Base-by-base conservation (phyloP, 2,888 invertebrate species). In the Panopea generosa region DNA sequence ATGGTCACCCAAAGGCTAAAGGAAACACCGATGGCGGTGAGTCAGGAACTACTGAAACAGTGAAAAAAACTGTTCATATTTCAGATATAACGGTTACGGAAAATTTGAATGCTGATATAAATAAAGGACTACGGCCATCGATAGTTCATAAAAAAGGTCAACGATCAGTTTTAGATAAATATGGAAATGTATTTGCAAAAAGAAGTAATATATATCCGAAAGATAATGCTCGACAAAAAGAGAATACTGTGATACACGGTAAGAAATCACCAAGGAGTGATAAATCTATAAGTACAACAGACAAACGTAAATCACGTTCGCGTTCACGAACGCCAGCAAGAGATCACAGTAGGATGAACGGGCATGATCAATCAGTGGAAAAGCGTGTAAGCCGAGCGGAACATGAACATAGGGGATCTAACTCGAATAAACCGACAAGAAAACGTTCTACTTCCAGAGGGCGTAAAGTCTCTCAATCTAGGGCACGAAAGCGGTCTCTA, bases 341-440 rank as follows among this genome's bases (percentile, higher is more conserved):
- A 22, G 33, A 33, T 33, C 33, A 33, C 33, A 33, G 33, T 11
- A 33, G 38, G 16, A 33, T 16, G 9, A 63, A 63, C 56, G 63
- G 57, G 26, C 27, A 57, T 20, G 20, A 45, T 45, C 45, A 45
- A 9, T 16, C 16, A 45, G 4, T n/a, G 6, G 45, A 45, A 6
- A 18, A 4, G 6, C 16, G 45, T 18, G 20, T 45, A 62, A 69
- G 56, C 6, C 47, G 66, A 9, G 59, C 69, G n/a, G 66, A 75
- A 9, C 76, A 76, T 55, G 79, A 80, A 29, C 24, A 26, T n/a
- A 43, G 38, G 18, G 71, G 67, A 26, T 43, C 61, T 20, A 57
- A 70, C n/a, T 50, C 60, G n/a, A 55, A 53, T 7, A 61, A 61
- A 65, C 27, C 24, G 7, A 14, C 27, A 4, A 26, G 55, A n/a